Percentiles rank a stretch among this genome's conserved stretches.
phyloP scores from a whole-genome alignment of 2,797 vertebrate species.

The Enteromius fasciolatus region DNA sequence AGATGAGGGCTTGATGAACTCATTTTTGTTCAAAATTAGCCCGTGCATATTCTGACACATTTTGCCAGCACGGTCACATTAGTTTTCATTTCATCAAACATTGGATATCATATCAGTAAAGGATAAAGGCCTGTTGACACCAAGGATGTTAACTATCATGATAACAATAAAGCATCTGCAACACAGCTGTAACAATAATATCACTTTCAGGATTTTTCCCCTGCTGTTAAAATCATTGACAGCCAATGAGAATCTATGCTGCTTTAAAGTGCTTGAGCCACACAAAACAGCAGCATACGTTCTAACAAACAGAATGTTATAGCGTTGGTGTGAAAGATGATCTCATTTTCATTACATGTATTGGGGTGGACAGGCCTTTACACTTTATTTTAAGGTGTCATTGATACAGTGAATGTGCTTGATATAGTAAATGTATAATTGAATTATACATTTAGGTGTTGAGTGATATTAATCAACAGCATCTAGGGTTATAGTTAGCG shows the following conservation, averaged over 20 bases:
- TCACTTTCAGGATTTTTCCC: background rate
- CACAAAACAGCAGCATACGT: background rate
- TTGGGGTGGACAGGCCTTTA: background rate
- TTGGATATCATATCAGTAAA: background rate
- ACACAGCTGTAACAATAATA: background rate
- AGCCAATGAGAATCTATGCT: background rate
- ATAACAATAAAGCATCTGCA: background rate
- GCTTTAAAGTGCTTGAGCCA: background rate
- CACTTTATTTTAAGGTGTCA: background rate
- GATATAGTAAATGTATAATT: background rate
- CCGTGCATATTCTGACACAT: too few species aligned
- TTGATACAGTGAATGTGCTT: background rate
- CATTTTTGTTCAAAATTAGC: too few species aligned
- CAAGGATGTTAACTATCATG: background rate
- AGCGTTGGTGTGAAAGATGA: background rate
- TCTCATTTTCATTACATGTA: background rate
- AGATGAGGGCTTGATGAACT: too few species aligned
- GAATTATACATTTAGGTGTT: background rate
- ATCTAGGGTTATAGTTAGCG: background rate
- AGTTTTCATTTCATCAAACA: background rate
- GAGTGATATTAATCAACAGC: background rate
- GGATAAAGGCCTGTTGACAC: background rate
- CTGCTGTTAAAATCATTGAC: background rate
- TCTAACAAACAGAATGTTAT: background rate
- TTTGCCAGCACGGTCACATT: background rate